These are phyloP conservation scores for Falco columbarius DNA, from an alignment of 2,797 vertebrate genomes.

Conservation along the genomic window DNA sequence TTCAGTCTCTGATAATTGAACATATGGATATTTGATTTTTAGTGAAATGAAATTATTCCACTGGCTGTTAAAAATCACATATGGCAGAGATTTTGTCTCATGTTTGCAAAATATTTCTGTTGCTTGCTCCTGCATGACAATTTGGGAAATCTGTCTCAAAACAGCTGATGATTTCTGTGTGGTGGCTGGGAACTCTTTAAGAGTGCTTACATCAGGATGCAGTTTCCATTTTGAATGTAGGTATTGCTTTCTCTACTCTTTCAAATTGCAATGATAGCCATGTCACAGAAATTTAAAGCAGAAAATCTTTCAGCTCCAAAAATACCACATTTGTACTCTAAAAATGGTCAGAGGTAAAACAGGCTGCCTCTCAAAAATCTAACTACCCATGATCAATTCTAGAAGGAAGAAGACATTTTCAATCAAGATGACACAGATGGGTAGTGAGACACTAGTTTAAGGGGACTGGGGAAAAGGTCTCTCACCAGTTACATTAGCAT, in stretches of 20 bases:
- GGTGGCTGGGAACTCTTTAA: background rate
- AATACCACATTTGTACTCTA: background rate
- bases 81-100: background rate
- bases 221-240: background rate
- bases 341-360: background rate
- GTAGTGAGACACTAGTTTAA: background rate
- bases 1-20: background rate
- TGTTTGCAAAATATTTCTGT: background rate
- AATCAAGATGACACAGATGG: background rate
- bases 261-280: background rate
- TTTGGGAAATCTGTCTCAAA: background rate
- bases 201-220: background rate
- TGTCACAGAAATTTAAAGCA: background rate
- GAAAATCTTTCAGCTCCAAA: background rate
- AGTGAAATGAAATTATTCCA: background rate
- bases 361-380: background rate
- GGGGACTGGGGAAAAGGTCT: background rate
- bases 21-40: background rate
- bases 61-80: background rate
- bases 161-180: background rate
- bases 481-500: background rate
- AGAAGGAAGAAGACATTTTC: background rate
- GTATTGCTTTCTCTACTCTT: background rate
- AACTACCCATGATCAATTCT: background rate
- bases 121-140: background rate